These are phyloP conservation scores for Anastatus disparis DNA, from an alignment of 1,140 invertebrate species.

Conservation along the genomic window DNA sequence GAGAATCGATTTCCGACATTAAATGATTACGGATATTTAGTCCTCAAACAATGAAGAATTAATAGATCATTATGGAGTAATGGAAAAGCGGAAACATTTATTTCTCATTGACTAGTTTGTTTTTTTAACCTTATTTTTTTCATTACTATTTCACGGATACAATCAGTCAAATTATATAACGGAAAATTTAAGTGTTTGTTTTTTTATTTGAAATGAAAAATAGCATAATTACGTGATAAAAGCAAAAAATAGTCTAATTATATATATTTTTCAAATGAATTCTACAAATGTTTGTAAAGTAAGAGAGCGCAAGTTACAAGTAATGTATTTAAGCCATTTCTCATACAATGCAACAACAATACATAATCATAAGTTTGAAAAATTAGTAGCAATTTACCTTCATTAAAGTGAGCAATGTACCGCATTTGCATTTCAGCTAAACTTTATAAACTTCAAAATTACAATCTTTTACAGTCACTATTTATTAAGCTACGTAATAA, in stretches of 20 bases:
- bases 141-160: too few species aligned
- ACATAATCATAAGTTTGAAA: conserved; percentile 18
- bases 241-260: not conserved
- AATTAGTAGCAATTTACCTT: conserved; percentile 24
- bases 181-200: not conserved
- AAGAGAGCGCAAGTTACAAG: not conserved
- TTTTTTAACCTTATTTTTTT: too few species aligned
- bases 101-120: too few species aligned
- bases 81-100: too few species aligned
- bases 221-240: not conserved
- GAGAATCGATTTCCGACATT: too few species aligned
- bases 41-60: too few species aligned
- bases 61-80: too few species aligned
- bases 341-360: conserved; percentile 2
- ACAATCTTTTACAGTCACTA: not conserved
- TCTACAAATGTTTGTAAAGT: not conserved
- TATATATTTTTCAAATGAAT: not conserved
- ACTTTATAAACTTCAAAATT: not conserved
- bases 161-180: too few species aligned
- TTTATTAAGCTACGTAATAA: too few species aligned
- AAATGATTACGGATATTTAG: too few species aligned
- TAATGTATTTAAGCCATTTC: conserved; percentile 14
- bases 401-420: conserved; percentile 12
- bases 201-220: not conserved
- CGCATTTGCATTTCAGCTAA: conserved; percentile 4